Evolutionary conservation across 2,888 invertebrate species (phyloP).

Genomic region (Holacanthella duospinosa): DNA sequence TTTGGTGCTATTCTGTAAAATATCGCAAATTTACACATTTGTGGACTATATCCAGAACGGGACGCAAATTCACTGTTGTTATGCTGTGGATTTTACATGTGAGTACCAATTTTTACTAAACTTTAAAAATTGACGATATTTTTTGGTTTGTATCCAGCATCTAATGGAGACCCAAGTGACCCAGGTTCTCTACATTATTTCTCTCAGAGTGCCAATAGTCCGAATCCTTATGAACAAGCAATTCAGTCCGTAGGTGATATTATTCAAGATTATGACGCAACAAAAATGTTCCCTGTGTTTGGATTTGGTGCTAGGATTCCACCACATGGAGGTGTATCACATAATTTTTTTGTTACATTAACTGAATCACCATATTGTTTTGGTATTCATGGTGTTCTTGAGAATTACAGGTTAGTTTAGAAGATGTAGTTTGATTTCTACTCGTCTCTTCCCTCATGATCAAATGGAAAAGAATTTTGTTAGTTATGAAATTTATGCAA

Average conservation of each 20-base stretch:
- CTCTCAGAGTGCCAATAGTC: slow-evolving; percentile 23
- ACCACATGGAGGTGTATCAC: slow-evolving; percentile 45
- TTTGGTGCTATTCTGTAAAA: slow-evolving; percentile 27
- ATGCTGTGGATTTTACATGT: slow-evolving; percentile 46
- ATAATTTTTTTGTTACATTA: slow-evolving; percentile 43
- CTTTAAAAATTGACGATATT: background rate
- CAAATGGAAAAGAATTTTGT: too few species aligned
- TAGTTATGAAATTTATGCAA: background rate
- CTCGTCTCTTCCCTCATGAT: too few species aligned
- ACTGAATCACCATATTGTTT: slow-evolving; percentile 43
- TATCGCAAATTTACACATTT: slow-evolving; percentile 43
- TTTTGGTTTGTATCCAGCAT: background rate
- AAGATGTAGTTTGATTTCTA: slow-evolving; percentile 1
- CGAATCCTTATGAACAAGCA: slow-evolving; percentile 44
- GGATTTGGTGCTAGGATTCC: slow-evolving; percentile 46
- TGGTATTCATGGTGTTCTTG: slow-evolving; percentile 44
- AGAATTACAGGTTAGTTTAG: slow-evolving; percentile 41
- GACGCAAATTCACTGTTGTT: slow-evolving; percentile 44
- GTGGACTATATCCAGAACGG: slow-evolving; percentile 51
- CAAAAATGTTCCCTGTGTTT: slow-evolving; percentile 46
- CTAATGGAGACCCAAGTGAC: slow-evolving; percentile 36
- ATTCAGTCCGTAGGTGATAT: slow-evolving; percentile 43
- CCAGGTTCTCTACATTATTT: slow-evolving; percentile 34
- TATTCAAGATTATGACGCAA: slow-evolving; percentile 45
- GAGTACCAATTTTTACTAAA: slow-evolving; percentile 11